phyloP scores from a whole-genome alignment of 2,888 invertebrate genomes.

The Apodemia hepburni region DNA sequence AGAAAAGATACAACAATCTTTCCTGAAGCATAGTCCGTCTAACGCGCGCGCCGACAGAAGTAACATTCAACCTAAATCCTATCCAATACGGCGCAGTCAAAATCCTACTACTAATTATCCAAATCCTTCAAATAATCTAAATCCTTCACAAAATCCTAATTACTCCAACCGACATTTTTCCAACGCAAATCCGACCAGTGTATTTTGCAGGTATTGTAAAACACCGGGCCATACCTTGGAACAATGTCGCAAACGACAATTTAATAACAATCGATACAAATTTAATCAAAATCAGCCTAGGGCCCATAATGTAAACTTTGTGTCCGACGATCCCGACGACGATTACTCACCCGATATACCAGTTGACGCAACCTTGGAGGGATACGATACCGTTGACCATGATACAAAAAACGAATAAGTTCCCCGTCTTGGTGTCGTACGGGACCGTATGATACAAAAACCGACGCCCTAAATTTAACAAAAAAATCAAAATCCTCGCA shows the following conservation, averaged over 20 bases:
- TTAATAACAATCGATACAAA: constrained; percentile 17
- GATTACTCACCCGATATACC: too few species aligned
- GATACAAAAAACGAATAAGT: constrained; percentile 20
- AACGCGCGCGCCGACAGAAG: background rate
- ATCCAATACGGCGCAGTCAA: background rate
- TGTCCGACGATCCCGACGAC: background rate
- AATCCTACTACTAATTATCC: background rate
- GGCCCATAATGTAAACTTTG: constrained; percentile 16
- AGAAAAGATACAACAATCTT: background rate
- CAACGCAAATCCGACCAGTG: background rate
- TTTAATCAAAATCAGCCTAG: constrained; percentile 5
- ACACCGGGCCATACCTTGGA: constrained; percentile 20
- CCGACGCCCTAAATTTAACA: constrained; percentile 10
- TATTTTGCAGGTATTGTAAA: constrained; percentile 29
- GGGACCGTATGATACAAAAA: constrained; percentile 16
- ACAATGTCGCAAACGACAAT: constrained; percentile 26
- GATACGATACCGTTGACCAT: constrained; percentile 15
- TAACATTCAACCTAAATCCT: background rate
- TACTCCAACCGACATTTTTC: background rate
- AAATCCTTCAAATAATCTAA: background rate
- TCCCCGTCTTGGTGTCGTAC: constrained; percentile 23
- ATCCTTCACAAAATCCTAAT: background rate
- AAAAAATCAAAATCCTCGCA: background rate
- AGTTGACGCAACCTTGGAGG: background rate
- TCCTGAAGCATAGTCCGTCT: background rate